These are phyloP conservation scores for Seira musarum DNA, from an alignment of 2,888 invertebrate species.

Conservation along the genomic window DNA sequence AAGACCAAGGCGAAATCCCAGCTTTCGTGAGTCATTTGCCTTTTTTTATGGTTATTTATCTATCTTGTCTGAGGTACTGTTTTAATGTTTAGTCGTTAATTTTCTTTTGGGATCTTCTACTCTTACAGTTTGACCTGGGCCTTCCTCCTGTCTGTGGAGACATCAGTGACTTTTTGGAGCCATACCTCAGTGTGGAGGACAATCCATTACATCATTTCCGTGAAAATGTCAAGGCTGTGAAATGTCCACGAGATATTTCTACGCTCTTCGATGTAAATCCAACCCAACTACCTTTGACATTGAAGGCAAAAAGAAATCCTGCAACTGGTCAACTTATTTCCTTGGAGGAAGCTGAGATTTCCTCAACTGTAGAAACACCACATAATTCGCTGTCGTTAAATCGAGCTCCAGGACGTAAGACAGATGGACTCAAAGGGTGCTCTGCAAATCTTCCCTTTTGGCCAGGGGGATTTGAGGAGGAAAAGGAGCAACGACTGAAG, in stretches of 20 bases:
- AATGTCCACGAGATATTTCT: constrained; percentile 75
- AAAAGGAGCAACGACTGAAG: constrained; percentile 63
- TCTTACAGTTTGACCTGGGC: constrained; percentile 70
- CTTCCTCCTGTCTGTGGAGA: constrained; percentile 80
- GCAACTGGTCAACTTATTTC: constrained; percentile 83
- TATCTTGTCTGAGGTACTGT: background rate
- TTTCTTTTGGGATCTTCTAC: too few species aligned
- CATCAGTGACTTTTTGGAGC: constrained; percentile 78
- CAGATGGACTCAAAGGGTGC: constrained; percentile 82
- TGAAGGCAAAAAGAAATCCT: constrained; percentile 79
- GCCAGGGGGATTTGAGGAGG: constrained; percentile 84
- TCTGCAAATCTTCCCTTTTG: constrained; percentile 88
- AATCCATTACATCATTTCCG: constrained; percentile 83
- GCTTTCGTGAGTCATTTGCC: constrained; percentile 15
- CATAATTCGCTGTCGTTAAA: constrained; percentile 86
- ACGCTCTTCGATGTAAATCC: constrained; percentile 75
- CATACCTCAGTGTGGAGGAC: constrained; percentile 80
- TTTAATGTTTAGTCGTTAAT: constrained; percentile 12
- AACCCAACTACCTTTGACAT: constrained; percentile 74
- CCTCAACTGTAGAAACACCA: constrained; percentile 78
- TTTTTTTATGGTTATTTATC: background rate
- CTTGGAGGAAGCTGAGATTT: constrained; percentile 77
- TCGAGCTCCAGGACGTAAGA: constrained; percentile 82
- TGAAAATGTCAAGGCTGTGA: constrained; percentile 80
- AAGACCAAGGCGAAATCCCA: background rate